phyloP scores from a whole-genome alignment of 2,797 vertebrate species.

The Girardinus metallicus region DNA sequence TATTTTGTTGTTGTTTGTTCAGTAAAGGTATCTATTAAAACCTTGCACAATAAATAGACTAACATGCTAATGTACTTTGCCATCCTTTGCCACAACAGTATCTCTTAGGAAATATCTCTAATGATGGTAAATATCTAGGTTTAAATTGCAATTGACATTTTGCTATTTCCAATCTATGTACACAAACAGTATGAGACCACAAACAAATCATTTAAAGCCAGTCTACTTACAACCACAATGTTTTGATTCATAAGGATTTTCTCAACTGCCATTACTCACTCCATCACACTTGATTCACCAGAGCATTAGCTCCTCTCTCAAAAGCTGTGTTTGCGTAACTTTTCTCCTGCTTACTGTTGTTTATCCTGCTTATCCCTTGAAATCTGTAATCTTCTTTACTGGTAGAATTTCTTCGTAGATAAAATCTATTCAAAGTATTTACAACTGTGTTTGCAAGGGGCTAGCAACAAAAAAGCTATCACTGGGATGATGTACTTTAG shows the following conservation, averaged over 20 bases:
- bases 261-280: not conserved
- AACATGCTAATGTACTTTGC: not conserved
- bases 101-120: not conserved
- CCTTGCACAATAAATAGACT: not conserved
- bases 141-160: not conserved
- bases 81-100: not conserved
- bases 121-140: not conserved
- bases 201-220: not conserved
- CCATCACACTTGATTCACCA: not conserved
- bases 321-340: not conserved
- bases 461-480: slow-evolving; percentile 8
- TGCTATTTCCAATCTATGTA: not conserved
- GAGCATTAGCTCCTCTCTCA: not conserved
- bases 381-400: not conserved
- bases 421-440: not conserved
- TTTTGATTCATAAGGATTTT: not conserved
- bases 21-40: not conserved
- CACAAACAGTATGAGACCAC: not conserved
- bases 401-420: not conserved
- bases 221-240: not conserved
- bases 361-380: slow-evolving; percentile 9
- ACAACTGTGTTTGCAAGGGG: not conserved
- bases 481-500: not conserved
- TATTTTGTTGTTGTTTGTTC: not conserved
- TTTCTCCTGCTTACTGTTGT: slow-evolving; percentile 4